A percentile compares a stretch with the other conserved stretches of the same genome.
phyloP scores from a whole-genome alignment of 2,888 invertebrate species.

The Cryptocephalus primarius region DNA sequence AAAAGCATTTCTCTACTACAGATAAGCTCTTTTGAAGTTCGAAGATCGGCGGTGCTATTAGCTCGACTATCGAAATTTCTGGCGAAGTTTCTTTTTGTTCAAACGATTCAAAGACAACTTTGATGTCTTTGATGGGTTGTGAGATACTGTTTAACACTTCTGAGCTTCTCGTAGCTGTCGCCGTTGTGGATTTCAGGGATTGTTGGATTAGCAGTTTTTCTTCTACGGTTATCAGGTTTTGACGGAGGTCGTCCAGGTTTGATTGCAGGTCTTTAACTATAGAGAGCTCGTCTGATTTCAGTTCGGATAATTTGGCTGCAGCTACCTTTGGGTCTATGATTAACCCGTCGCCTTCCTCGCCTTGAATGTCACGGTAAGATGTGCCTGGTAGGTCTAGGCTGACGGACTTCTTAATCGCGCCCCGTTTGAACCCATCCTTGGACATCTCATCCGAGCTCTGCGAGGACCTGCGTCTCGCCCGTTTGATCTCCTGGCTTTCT shows the following conservation, averaged over 20 bases:
- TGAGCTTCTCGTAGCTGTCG: slow-evolving; percentile 54
- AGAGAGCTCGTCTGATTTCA: slow-evolving; percentile 29
- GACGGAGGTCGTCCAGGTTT: slow-evolving; percentile 40
- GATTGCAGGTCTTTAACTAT: slow-evolving; percentile 28
- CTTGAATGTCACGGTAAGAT: slow-evolving; percentile 41
- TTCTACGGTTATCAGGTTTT: slow-evolving; percentile 50
- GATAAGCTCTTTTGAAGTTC: slow-evolving; percentile 53
- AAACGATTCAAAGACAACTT: slow-evolving; percentile 45
- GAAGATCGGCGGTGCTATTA: slow-evolving; percentile 47
- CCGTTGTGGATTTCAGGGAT: slow-evolving; percentile 53
- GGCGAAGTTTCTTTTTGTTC: slow-evolving; percentile 39
- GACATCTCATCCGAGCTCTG: slow-evolving; percentile 41
- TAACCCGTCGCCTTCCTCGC: slow-evolving; percentile 47
- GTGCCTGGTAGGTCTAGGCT: slow-evolving; percentile 34
- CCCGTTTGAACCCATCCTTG: slow-evolving; percentile 30
- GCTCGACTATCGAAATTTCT: slow-evolving; percentile 45
- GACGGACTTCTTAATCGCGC: slow-evolving; percentile 29
- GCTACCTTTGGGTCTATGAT: slow-evolving; percentile 41
- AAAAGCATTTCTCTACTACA: slow-evolving; percentile 57
- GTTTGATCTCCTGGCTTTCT: slow-evolving; percentile 38
- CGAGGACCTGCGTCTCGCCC: slow-evolving; percentile 26
- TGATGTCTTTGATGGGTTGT: slow-evolving; percentile 52
- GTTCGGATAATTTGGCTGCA: slow-evolving; percentile 35
- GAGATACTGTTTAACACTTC: slow-evolving; percentile 52
- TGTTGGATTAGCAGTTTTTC: slow-evolving; percentile 54